phyloP scores from a whole-genome alignment of 2,113 vertebrate genomes.

The Columba livia region DNA sequence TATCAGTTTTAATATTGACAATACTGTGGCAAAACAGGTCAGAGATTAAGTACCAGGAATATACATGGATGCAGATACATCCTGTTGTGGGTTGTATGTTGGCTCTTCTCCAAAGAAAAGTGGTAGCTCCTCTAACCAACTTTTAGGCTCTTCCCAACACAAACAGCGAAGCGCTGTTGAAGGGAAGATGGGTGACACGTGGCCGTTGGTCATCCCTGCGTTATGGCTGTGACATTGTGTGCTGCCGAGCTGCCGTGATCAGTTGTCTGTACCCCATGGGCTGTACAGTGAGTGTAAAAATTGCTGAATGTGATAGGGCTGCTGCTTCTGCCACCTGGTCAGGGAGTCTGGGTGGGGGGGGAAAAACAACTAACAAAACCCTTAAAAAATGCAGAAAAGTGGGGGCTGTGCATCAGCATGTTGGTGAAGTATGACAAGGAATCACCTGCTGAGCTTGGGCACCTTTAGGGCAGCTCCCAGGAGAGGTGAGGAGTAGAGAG shows the following conservation, averaged over 20 bases:
- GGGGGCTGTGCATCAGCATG: too few relatives aligned
- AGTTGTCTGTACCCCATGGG: not conserved
- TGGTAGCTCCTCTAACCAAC: not conserved
- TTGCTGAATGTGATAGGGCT: not conserved
- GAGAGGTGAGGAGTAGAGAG: not conserved
- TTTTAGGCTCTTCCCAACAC: not conserved
- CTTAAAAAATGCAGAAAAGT: not conserved
- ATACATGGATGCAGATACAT: not conserved
- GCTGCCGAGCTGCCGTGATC: not conserved
- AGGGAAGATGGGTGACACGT: not conserved
- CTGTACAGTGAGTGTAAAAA: not conserved
- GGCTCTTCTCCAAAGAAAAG: not conserved
- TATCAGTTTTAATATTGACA: constrained; percentile 46
- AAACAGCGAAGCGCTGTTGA: not conserved
- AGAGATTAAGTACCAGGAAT: not conserved
- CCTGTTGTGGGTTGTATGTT: not conserved
- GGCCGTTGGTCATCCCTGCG: not conserved
- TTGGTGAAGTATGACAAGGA: not conserved
- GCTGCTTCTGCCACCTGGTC: not conserved
- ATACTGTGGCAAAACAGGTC: not conserved
- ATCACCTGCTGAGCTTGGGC: not conserved
- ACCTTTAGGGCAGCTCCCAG: not conserved
- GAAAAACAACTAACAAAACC: accelerated
- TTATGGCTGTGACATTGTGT: not conserved
- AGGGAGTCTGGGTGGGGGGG: accelerated